Evolutionary conservation across 2,888 invertebrate genomes (phyloP).

Genomic region (Willowsia nigromaculata): DNA sequence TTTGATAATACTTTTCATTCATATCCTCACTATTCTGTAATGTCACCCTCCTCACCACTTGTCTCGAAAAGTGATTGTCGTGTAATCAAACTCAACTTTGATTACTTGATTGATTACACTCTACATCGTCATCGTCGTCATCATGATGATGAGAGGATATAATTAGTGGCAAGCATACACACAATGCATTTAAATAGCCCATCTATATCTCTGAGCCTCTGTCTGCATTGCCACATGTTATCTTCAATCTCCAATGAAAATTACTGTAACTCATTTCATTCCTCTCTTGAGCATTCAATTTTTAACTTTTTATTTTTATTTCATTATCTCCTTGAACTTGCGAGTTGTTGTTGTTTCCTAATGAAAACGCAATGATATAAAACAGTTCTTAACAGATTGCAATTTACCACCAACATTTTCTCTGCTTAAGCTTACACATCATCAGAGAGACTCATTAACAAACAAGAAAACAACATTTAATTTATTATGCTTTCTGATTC

Average conservation of each 20-base stretch:
- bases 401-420: too few relatives aligned
- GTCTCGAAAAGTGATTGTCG: too few relatives aligned
- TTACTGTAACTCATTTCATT: neutral
- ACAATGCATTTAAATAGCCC: too few relatives aligned
- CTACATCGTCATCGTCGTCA: neutral
- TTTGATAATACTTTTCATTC: conserved; percentile 25
- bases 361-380: too few relatives aligned
- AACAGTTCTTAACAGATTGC: too few relatives aligned
- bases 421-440: too few relatives aligned
- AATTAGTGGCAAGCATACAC: neutral
- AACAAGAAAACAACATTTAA: too few relatives aligned
- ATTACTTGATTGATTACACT: conserved; percentile 22
- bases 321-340: conserved; percentile 1
- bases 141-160: neutral
- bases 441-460: too few relatives aligned
- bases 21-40: neutral
- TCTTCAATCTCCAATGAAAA: neutral
- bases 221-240: neutral
- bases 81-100: neutral
- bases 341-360: too few relatives aligned
- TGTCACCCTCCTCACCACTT: neutral
- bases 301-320: neutral
- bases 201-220: too few relatives aligned
- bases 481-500: conserved; percentile 12
- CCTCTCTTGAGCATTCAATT: too few relatives aligned